phyloP scores from a whole-genome alignment of 1,140 invertebrate species.

The Brachionus rubens region DNA sequence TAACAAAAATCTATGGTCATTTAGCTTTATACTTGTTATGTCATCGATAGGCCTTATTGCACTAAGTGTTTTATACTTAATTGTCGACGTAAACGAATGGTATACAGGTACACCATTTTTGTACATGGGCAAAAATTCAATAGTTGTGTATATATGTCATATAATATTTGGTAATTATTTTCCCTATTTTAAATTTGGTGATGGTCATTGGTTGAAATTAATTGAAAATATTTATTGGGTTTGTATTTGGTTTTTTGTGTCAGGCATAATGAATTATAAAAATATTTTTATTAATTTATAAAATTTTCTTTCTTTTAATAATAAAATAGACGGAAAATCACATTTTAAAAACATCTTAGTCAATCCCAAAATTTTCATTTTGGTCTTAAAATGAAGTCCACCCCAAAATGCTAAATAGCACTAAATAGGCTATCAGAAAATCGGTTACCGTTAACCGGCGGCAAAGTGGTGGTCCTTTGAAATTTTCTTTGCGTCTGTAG shows the following conservation, averaged over 20 bases:
- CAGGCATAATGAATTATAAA: conserved; percentile 69
- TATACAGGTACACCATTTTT: conserved; percentile 81
- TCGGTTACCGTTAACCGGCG: too few relatives aligned
- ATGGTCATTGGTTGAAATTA: conserved; percentile 69
- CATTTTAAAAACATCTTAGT: not conserved
- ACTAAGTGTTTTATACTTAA: conserved; percentile 70
- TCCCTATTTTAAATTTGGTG: conserved; percentile 67
- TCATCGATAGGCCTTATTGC: conserved; percentile 70
- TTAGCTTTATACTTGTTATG: conserved; percentile 71
- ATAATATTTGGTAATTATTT: conserved; percentile 73
- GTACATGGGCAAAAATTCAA: conserved; percentile 77
- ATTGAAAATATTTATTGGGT: conserved; percentile 77
- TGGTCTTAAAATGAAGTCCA: too few relatives aligned
- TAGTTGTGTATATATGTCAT: conserved; percentile 81
- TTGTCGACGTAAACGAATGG: conserved; percentile 72
- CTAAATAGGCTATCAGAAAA: too few relatives aligned
- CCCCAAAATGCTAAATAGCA: too few relatives aligned
- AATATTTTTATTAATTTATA: conserved; percentile 69
- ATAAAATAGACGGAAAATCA: too few relatives aligned
- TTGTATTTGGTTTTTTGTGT: conserved; percentile 74
- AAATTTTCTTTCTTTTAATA: too few relatives aligned
- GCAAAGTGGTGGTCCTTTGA: too few relatives aligned
- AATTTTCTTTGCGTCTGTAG: too few relatives aligned
- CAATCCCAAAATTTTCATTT: too few relatives aligned
- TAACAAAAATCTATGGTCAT: conserved; percentile 81